Evolutionary conservation across 2,113 vertebrate species (phyloP).

Genomic region (Orthonyx spaldingii): DNA sequence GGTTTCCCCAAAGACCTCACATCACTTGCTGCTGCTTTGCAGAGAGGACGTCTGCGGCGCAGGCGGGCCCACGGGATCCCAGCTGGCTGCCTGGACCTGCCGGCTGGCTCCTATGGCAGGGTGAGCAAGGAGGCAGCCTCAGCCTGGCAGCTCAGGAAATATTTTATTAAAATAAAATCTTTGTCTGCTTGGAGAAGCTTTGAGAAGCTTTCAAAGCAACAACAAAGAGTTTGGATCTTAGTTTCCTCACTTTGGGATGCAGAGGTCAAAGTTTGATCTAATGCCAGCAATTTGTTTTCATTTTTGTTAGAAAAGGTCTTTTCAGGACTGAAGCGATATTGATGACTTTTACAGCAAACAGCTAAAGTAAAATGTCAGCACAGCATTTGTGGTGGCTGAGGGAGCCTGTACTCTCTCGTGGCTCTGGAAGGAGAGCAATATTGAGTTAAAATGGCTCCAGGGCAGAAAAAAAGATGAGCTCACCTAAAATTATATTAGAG

Average conservation of each 20-base stretch:
- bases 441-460: conserved; percentile 59
- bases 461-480: conserved; percentile 55
- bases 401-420: neutral
- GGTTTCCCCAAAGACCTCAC: neutral
- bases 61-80: neutral
- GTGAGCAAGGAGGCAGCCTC: neutral
- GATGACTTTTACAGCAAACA: conserved; percentile 32
- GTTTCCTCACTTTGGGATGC: neutral
- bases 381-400: neutral
- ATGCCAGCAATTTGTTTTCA: conserved; percentile 34
- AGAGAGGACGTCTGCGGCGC: accelerated
- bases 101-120: accelerated
- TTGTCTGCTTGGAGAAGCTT: neutral
- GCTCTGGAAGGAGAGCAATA: conserved; percentile 32
- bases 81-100: neutral
- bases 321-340: neutral
- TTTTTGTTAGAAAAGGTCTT: conserved; percentile 37
- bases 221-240: neutral
- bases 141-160: neutral
- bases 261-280: conserved; percentile 29
- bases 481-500: conserved; percentile 59
- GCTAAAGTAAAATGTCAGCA: conserved; percentile 41
- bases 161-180: neutral
- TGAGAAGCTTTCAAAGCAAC: neutral
- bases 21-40: neutral